Percentiles rank a stretch among this genome's conserved stretches.
Evolutionary conservation across 2,797 vertebrate species (phyloP).

Genomic region (Lophius americanus): DNA sequence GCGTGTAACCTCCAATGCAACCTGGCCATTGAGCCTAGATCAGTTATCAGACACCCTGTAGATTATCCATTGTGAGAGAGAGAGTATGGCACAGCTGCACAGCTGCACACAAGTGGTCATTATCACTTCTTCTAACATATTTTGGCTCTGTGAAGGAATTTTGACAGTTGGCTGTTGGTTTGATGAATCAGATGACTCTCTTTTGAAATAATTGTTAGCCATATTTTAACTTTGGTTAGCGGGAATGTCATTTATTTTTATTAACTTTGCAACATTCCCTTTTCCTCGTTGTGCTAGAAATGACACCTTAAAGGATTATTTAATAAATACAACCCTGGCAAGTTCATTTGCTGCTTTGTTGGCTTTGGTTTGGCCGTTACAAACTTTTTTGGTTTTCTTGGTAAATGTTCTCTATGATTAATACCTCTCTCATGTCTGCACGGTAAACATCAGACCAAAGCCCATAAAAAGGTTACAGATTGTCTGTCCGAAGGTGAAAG

Average conservation of each 20-base stretch:
- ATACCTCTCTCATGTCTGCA: not conserved
- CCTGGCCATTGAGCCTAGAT: conserved; percentile 44
- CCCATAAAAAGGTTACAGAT: not conserved
- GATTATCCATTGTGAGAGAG: conserved; percentile 21
- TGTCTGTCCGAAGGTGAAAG: no score
- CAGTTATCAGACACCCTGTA: conserved; percentile 41
- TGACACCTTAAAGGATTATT: conserved; percentile 19
- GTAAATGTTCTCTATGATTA: not conserved
- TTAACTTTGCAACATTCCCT: not conserved
- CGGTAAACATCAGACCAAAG: not conserved
- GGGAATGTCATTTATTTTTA: conserved; percentile 2
- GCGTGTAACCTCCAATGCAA: no score
- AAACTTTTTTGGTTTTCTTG: not conserved
- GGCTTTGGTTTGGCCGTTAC: no score
- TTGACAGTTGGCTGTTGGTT: conserved; percentile 12
- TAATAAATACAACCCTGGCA: not conserved
- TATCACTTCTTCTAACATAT: conserved; percentile 10
- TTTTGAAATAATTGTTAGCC: not conserved
- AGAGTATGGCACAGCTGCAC: conserved; percentile 19
- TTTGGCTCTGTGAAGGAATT: not conserved
- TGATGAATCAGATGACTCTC: not conserved
- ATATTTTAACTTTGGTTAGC: not conserved
- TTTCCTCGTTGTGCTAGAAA: not conserved
- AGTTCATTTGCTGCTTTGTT: not conserved
- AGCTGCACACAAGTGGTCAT: conserved; percentile 40